A percentile compares a stretch with the other conserved stretches of the same genome.
Evolutionary conservation across 2,888 invertebrate species (phyloP).

Genomic region (Pammene aurita): DNA sequence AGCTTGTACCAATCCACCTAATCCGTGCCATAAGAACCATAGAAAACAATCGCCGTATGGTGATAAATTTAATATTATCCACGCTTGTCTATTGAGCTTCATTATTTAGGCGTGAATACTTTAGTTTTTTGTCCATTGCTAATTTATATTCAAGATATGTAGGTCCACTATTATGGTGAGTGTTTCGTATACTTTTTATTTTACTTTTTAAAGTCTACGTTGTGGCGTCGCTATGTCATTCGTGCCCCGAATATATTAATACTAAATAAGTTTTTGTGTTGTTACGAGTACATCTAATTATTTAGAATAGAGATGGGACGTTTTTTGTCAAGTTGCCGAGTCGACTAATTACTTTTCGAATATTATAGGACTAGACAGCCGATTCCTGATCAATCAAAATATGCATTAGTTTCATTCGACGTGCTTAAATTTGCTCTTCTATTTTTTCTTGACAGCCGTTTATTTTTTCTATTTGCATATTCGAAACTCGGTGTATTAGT

Average conservation of each 20-base stretch:
- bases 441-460: background rate
- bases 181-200: conserved; percentile 56
- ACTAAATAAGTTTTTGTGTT: conserved; percentile 63
- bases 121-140: conserved; percentile 59
- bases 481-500: too few species aligned
- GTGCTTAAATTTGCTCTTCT: background rate
- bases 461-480: background rate
- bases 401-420: background rate
- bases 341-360: conserved; percentile 11
- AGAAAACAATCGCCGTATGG: conserved; percentile 69
- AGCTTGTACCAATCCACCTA: background rate
- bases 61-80: conserved; percentile 68
- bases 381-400: conserved; percentile 16
- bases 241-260: conserved; percentile 74
- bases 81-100: conserved; percentile 66
- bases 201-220: conserved; percentile 56
- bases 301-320: conserved; percentile 46
- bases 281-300: conserved; percentile 53
- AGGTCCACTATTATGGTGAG: conserved; percentile 51
- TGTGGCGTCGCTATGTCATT: conserved; percentile 57
- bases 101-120: conserved; percentile 52
- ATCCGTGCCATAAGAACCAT: background rate
- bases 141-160: conserved; percentile 74
- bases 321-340: conserved; percentile 2
- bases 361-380: conserved; percentile 6